These are phyloP conservation scores for Lutraria rhynchaena DNA, from an alignment of 1,140 invertebrate species.

Conservation along the genomic window DNA sequence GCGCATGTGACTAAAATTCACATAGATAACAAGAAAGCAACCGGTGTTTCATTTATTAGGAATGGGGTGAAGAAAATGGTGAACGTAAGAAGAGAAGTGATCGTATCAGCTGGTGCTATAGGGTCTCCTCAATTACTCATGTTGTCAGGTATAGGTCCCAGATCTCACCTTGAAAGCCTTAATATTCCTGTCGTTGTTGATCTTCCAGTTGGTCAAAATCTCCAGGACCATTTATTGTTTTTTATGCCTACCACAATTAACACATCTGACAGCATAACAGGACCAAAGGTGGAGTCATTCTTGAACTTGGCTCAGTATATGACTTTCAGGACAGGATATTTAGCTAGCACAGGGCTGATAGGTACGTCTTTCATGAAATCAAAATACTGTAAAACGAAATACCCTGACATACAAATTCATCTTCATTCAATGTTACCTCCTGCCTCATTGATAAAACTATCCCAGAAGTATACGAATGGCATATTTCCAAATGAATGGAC, in stretches of 20 bases:
- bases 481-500: not conserved
- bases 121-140: conserved; percentile 93
- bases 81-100: no score
- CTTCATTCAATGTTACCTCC: not conserved
- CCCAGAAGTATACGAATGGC: not conserved
- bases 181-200: conserved; percentile 29
- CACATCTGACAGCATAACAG: conserved; percentile 24
- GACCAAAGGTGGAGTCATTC: conserved; percentile 4
- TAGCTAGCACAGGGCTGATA: conserved; percentile 9
- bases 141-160: no score
- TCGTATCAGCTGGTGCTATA: conserved; percentile 89
- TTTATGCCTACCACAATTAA: not conserved
- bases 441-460: not conserved
- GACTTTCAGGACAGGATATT: conserved; percentile 17
- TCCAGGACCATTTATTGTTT: conserved; percentile 35
- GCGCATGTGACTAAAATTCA: conserved; percentile 52
- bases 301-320: not conserved
- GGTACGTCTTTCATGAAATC: conserved; percentile 26
- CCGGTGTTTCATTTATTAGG: no score
- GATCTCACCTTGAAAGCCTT: conserved; percentile 21
- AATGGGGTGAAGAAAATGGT: no score
- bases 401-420: no score
- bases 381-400: not conserved
- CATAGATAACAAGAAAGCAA: no score
- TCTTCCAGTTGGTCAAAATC: conserved; percentile 43